These are phyloP conservation scores for Dinoponera quadriceps DNA, from an alignment of 1,140 invertebrate genomes.

Conservation along the genomic window DNA sequence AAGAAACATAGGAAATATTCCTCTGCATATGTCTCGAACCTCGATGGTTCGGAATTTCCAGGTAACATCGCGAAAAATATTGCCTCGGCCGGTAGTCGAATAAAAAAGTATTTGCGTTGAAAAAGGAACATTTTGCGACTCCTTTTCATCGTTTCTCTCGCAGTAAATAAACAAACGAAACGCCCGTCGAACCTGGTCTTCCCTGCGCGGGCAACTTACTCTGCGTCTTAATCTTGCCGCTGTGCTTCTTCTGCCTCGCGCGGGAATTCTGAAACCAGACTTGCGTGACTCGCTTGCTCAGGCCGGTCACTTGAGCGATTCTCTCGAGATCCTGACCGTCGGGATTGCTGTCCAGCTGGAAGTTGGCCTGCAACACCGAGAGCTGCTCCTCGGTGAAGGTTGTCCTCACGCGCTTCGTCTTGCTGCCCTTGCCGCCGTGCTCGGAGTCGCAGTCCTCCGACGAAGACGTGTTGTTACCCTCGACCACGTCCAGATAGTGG, in stretches of 20 bases:
- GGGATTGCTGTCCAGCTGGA: slow-evolving; percentile 98
- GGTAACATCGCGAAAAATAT: too few species aligned
- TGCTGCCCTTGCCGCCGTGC: slow-evolving; percentile 93
- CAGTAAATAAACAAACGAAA: too few species aligned
- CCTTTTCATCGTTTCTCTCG: too few species aligned
- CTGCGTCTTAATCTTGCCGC: slow-evolving; percentile 90
- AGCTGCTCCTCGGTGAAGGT: slow-evolving; percentile 99
- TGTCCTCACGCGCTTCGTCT: slow-evolving; percentile 97
- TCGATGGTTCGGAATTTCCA: too few species aligned
- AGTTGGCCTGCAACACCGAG: slow-evolving; percentile 98
- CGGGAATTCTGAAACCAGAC: slow-evolving; percentile 99
- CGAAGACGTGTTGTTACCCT: slow-evolving; percentile 93
- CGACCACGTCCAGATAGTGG: slow-evolving; percentile 97
- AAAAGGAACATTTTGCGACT: too few species aligned
- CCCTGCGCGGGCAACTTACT: slow-evolving; percentile 58
- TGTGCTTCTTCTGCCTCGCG: slow-evolving; percentile 99
- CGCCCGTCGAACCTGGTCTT: too few species aligned
- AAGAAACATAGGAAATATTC: too few species aligned
- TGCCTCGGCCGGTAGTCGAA: too few species aligned
- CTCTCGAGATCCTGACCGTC: slow-evolving; percentile 99
- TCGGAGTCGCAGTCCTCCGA: slow-evolving; percentile 94
- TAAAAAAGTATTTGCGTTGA: too few species aligned
- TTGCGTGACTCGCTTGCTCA: slow-evolving; percentile 99
- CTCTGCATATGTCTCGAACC: too few species aligned
- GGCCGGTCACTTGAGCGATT: slow-evolving; percentile 98